Conservation (phyloP, 1,140 invertebrate genomes). For the Neodiprion virginianus region DNA sequence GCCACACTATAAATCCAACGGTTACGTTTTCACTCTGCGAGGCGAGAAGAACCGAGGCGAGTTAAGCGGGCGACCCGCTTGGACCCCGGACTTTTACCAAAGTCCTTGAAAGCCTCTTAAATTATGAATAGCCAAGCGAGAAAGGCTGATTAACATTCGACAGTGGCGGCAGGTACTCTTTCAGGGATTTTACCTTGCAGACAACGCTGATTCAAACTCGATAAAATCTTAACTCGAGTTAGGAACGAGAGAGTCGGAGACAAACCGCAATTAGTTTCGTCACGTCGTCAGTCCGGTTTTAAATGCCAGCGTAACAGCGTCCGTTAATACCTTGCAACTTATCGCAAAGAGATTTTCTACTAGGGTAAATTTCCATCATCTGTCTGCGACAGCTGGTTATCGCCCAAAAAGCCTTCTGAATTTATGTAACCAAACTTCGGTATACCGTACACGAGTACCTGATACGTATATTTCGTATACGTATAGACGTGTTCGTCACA, state of each 20-base stretch:
- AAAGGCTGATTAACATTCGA: constrained; percentile 50
- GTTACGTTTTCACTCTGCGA: constrained; percentile 27
- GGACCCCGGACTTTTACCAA: not conserved
- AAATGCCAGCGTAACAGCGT: too few species aligned
- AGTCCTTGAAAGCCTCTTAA: constrained; percentile 16
- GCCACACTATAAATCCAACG: constrained; percentile 12
- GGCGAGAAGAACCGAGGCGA: constrained; percentile 36
- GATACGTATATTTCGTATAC: too few species aligned
- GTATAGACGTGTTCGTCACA: too few species aligned
- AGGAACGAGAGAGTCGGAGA: not conserved
- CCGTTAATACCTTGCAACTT: too few species aligned
- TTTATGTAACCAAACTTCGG: too few species aligned
- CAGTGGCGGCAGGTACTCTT: not conserved
- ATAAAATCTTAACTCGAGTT: not conserved
- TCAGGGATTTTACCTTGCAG: not conserved
- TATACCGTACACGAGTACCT: too few species aligned
- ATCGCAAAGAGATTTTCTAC: too few species aligned
- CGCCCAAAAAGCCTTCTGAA: too few species aligned
- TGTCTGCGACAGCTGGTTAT: too few species aligned
- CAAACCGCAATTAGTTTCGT: not conserved
- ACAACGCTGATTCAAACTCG: not conserved
- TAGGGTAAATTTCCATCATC: too few species aligned
- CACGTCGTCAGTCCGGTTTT: too few species aligned
- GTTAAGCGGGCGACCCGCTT: not conserved
- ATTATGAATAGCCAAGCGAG: constrained; percentile 39